These are phyloP conservation scores for Cebus imitator DNA, from an alignment of 2,113 vertebrate genomes.

Conservation along the genomic window DNA sequence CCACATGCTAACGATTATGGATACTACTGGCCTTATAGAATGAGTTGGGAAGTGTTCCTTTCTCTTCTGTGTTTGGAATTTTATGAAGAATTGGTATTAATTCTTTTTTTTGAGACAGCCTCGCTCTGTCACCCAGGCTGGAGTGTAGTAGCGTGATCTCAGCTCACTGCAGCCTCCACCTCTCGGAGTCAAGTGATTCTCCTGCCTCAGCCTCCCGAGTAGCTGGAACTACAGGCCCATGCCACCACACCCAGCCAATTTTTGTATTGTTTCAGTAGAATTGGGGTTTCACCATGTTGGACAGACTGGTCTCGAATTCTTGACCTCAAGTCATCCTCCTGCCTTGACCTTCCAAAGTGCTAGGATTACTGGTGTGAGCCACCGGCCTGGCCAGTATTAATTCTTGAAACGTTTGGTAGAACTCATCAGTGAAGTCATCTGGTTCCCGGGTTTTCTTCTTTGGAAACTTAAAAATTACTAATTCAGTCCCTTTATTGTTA, in stretches of 20 bases:
- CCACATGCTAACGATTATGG: accelerated
- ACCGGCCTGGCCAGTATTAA: neutral
- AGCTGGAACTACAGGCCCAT: neutral
- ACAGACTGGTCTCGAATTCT: neutral
- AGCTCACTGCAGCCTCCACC: neutral
- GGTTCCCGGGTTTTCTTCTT: neutral
- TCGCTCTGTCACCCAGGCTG: neutral
- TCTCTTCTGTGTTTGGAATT: neutral
- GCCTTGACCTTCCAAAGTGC: neutral
- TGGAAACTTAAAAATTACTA: neutral
- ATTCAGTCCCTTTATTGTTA: neutral
- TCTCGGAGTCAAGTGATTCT: neutral
- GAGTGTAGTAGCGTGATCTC: neutral
- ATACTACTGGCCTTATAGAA: accelerated
- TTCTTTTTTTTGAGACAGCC: too few species aligned
- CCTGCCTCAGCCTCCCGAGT: neutral
- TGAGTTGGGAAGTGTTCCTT: too few species aligned
- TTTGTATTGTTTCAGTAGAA: neutral
- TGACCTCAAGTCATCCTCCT: neutral
- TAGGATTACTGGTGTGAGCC: neutral
- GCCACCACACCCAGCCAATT: neutral
- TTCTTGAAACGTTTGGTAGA: neutral
- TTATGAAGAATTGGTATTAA: neutral
- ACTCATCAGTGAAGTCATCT: neutral
- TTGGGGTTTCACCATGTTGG: neutral